Percentiles rank a stretch among this genome's conserved stretches.
phyloP scores from a whole-genome alignment of 2,113 vertebrate genomes.

The Cottus gobio region DNA sequence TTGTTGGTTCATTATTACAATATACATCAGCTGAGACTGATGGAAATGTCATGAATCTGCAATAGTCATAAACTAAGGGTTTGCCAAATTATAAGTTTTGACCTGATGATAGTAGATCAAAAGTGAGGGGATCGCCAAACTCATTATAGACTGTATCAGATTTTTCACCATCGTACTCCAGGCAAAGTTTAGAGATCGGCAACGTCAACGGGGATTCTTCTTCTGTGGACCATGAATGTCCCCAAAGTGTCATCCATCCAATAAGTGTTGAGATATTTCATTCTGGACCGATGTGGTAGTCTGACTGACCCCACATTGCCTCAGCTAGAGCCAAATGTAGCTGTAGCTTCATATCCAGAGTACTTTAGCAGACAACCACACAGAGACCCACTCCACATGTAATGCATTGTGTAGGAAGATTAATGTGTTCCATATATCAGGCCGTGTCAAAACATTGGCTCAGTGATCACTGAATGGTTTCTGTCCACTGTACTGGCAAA shows the following conservation, averaged over 20 bases:
- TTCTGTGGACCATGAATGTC: background rate
- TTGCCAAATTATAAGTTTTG: background rate
- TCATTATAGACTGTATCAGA: background rate
- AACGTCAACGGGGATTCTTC: background rate
- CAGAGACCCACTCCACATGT: constrained; percentile 11
- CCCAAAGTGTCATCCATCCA: background rate
- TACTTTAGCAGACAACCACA: background rate
- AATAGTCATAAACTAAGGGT: background rate
- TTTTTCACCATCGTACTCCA: background rate
- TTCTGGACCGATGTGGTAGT: background rate
- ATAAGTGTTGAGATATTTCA: background rate
- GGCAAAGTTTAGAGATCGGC: background rate
- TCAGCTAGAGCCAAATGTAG: background rate
- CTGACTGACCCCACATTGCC: background rate
- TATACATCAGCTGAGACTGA: background rate
- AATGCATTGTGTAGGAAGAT: constrained; percentile 13
- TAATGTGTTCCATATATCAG: constrained; percentile 10
- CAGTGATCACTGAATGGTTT: constrained; percentile 8
- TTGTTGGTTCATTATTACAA: background rate
- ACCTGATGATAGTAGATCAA: background rate
- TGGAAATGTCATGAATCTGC: background rate
- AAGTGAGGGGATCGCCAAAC: background rate
- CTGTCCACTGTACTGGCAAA: constrained; percentile 17
- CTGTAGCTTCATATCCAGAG: background rate
- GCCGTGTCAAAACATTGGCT: constrained; percentile 30